These are phyloP conservation scores for Cryptus viduatorius DNA, from an alignment of 2,888 invertebrate genomes.

Conservation along the genomic window DNA sequence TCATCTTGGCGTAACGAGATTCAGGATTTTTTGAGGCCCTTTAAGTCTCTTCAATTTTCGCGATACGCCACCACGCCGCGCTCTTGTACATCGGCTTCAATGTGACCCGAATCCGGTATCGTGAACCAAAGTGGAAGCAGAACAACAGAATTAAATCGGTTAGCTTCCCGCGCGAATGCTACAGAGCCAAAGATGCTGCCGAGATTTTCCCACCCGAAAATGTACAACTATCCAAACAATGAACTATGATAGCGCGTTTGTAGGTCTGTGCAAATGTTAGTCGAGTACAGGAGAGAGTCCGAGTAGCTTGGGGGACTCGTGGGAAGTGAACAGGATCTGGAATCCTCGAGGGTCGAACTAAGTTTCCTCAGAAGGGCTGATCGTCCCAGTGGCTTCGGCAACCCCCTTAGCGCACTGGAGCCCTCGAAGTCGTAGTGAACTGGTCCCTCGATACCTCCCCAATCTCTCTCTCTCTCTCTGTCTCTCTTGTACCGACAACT, in stretches of 20 bases:
- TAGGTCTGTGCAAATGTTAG: background rate
- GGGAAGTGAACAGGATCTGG: constrained; percentile 15
- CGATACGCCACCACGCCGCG: background rate
- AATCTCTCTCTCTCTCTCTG: constrained; percentile 24
- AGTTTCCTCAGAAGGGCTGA: constrained; percentile 52
- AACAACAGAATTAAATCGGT: background rate
- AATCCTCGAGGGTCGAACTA: constrained; percentile 50
- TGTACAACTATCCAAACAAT: background rate
- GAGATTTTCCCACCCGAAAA: background rate
- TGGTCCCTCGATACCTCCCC: constrained; percentile 6
- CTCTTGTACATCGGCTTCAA: background rate
- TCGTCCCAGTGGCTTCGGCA: constrained; percentile 7
- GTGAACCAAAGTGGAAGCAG: too few species aligned
- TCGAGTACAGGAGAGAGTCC: background rate
- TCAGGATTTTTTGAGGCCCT: too few species aligned
- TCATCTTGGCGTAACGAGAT: too few species aligned
- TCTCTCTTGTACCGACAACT: constrained; percentile 21
- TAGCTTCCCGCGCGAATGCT: background rate
- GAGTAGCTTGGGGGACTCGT: constrained; percentile 16
- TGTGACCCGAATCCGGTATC: background rate
- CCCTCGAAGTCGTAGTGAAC: constrained; percentile 31
- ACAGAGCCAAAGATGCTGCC: background rate
- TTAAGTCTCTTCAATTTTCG: too few species aligned
- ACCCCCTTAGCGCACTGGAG: constrained; percentile 40
- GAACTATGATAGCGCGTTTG: constrained; percentile 2